These are phyloP conservation scores for Hozukius guyotensis DNA, from an alignment of 2,797 vertebrate species.

Conservation along the genomic window DNA sequence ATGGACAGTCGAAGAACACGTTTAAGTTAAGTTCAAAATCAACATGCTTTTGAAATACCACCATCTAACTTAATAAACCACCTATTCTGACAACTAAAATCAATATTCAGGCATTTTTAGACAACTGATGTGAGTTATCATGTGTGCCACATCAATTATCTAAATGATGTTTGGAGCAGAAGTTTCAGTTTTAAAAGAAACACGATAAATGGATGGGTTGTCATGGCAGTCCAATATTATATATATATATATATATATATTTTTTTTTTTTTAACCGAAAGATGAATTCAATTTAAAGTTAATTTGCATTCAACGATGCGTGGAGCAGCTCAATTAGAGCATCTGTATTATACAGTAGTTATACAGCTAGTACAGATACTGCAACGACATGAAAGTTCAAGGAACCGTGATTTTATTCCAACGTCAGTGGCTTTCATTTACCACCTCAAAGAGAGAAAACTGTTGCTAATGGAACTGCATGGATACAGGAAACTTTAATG, in stretches of 20 bases:
- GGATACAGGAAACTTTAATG: neutral
- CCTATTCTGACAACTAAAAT: neutral
- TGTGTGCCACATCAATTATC: neutral
- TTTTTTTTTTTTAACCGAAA: neutral
- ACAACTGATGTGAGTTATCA: neutral
- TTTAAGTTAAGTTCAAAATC: neutral
- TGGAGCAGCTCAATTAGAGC: neutral
- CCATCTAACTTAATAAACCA: neutral
- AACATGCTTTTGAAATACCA: neutral
- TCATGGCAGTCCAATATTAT: neutral
- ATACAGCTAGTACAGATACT: neutral
- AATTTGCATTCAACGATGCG: neutral
- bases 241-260: neutral
- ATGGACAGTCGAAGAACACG: neutral
- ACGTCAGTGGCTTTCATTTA: neutral
- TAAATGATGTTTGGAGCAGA: neutral
- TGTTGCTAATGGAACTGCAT: neutral
- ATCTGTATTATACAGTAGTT: neutral
- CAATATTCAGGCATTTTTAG: neutral
- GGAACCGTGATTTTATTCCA: neutral
- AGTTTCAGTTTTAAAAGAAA: neutral
- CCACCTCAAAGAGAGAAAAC: neutral
- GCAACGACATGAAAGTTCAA: neutral
- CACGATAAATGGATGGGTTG: neutral
- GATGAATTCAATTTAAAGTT: neutral